Evolutionary conservation across 2,797 vertebrate genomes (phyloP).

Genomic region (Podargus strigoides): DNA sequence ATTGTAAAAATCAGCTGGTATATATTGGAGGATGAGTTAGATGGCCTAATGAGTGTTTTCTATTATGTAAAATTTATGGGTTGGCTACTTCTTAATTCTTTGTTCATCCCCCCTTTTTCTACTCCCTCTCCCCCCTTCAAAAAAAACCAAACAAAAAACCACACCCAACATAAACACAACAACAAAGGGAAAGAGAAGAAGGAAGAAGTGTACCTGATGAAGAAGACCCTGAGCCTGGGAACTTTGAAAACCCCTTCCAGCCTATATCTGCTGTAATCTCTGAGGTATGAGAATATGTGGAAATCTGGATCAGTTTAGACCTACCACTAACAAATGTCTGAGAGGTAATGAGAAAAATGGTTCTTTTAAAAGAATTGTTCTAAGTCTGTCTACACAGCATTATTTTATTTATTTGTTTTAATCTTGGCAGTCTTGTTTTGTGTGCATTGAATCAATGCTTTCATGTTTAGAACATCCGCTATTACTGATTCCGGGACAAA

Average conservation of each 20-base stretch:
- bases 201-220: constrained; percentile 62
- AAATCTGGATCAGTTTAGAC: neutral
- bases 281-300: constrained; percentile 74
- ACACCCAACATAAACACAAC: constrained; percentile 52
- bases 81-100: neutral
- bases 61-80: neutral
- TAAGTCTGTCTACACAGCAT: neutral
- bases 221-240: constrained; percentile 66
- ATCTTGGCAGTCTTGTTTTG: neutral
- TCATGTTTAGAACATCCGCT: neutral
- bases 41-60: neutral
- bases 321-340: neutral
- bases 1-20: neutral
- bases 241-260: constrained; percentile 78
- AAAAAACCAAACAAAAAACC: neutral
- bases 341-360: neutral
- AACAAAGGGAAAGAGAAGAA: constrained; percentile 80
- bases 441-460: neutral
- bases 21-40: neutral
- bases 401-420: neutral
- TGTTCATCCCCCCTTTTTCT: neutral
- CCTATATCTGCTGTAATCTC: constrained; percentile 80
- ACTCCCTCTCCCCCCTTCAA: neutral
- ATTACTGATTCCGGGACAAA: neutral
- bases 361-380: neutral